Conservation (phyloP, 2,888 invertebrate genomes). For the Drosophila kambysellisi region DNA sequence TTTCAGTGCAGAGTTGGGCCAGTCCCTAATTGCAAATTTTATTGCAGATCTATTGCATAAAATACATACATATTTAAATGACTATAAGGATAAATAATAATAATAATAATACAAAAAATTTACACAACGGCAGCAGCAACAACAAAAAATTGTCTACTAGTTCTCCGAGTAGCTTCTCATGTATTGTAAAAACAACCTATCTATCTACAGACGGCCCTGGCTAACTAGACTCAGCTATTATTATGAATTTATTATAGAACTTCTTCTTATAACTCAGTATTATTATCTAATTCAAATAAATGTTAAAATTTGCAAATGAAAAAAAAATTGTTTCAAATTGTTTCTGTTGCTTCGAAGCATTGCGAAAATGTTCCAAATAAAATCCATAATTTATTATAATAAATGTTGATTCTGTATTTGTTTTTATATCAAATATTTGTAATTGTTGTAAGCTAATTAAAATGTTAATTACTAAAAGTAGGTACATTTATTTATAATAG, state of each 20-base stretch:
- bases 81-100: neutral
- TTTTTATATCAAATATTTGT: constrained; percentile 36
- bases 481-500: constrained; percentile 44
- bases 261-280: neutral
- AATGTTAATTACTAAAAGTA: constrained; percentile 62
- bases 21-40: neutral
- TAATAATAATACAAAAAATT: neutral
- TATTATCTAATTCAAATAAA: neutral
- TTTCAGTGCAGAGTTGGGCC: neutral
- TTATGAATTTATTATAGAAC: neutral
- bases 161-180: neutral
- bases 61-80: neutral
- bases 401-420: constrained; percentile 40
- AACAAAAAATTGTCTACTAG: neutral
- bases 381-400: constrained; percentile 25
- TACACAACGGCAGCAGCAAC: neutral
- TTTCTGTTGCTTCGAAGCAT: neutral
- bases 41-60: neutral
- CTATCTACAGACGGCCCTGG: no score
- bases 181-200: neutral
- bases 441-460: constrained; percentile 36
- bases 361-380: neutral
- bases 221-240: no score
- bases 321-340: neutral
- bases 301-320: neutral